Evolutionary conservation across 2,888 invertebrate genomes (phyloP).

Genomic region (Lithophane socia): DNA sequence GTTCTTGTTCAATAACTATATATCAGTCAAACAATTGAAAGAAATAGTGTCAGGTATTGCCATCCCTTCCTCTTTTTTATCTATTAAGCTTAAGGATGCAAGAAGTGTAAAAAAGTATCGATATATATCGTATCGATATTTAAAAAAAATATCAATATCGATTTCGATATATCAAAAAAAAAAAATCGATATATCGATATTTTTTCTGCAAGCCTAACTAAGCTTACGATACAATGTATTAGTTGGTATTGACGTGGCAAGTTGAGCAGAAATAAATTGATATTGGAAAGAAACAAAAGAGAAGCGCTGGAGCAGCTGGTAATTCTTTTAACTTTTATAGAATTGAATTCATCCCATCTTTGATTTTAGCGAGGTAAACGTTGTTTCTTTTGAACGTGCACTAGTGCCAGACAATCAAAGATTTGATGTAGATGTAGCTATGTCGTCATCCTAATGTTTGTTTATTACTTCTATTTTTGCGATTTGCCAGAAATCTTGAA

Average conservation of each 20-base stretch:
- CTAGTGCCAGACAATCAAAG: not conserved
- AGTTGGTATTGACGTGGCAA: constrained; percentile 18
- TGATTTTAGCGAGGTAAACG: not conserved
- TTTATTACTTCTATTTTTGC: not conserved
- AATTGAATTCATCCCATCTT: not conserved
- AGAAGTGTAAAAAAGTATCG: too few relatives aligned
- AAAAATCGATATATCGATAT: too few relatives aligned
- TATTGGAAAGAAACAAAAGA: constrained; percentile 20
- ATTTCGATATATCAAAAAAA: too few relatives aligned
- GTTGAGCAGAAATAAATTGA: constrained; percentile 22
- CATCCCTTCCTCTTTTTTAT: not conserved
- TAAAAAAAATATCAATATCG: too few relatives aligned
- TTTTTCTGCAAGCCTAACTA: too few relatives aligned
- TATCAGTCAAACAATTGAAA: not conserved
- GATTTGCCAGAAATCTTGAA: not conserved
- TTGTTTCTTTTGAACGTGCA: not conserved
- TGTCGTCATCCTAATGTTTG: not conserved
- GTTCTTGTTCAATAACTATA: not conserved
- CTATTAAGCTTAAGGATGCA: too few relatives aligned
- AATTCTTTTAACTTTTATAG: not conserved
- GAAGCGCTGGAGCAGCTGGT: not conserved
- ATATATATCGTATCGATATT: too few relatives aligned
- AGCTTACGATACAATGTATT: not conserved
- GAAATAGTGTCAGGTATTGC: not conserved
- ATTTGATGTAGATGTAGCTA: not conserved